phyloP scores from a whole-genome alignment of 2,797 vertebrate genomes.

The Cygnus olor region DNA sequence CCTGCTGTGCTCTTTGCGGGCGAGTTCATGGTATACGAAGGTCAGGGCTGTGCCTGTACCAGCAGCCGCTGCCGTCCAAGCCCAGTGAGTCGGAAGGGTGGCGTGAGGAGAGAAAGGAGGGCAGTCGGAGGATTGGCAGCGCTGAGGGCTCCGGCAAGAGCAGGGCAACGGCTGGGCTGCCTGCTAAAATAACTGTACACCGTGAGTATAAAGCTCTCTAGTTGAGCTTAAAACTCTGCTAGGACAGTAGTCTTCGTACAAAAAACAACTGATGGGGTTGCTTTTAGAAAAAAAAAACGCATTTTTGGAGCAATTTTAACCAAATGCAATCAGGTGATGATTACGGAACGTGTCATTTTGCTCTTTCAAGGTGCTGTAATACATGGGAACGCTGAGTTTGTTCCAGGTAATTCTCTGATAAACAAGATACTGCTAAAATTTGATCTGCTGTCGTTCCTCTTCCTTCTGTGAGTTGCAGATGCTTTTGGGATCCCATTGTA shows the following conservation, averaged over 20 bases:
- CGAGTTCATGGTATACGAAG: neutral
- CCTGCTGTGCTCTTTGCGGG: neutral
- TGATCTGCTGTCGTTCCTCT: neutral
- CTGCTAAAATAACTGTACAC: neutral
- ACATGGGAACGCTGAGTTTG: neutral
- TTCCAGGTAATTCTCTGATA: neutral
- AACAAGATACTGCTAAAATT: neutral
- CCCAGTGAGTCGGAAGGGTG: neutral
- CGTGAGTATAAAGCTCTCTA: neutral
- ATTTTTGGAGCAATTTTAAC: neutral
- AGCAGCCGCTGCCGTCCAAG: neutral
- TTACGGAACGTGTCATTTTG: neutral
- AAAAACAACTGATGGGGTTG: neutral
- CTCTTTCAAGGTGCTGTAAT: neutral
- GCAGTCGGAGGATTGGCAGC: neutral
- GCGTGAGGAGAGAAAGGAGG: neutral
- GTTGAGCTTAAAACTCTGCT: neutral
- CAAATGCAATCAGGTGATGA: neutral
- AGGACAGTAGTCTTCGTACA: neutral
- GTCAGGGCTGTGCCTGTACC: neutral
- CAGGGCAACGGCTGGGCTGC: neutral
- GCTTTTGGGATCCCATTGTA: neutral
- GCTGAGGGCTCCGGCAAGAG: neutral
- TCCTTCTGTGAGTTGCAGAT: neutral
- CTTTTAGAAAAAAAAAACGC: neutral